Conservation (phyloP, 2,113 vertebrate species). For the Gymnobelideus leadbeateri region DNA sequence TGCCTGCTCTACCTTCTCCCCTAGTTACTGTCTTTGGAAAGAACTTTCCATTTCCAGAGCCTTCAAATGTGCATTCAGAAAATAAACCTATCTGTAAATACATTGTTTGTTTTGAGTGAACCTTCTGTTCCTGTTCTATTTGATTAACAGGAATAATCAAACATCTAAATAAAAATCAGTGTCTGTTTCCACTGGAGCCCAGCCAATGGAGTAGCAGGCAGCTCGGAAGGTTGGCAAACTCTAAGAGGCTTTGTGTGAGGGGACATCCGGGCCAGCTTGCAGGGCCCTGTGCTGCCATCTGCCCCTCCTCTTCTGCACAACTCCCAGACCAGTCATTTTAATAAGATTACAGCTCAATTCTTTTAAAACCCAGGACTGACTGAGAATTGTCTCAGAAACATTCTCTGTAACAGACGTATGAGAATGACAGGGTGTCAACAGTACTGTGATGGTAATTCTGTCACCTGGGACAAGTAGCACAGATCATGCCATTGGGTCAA, state of each 20-base stretch:
- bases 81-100: constrained; percentile 64
- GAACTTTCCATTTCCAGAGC: constrained; percentile 44
- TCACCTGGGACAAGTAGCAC: background rate
- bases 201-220: constrained; percentile 75
- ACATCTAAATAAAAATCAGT: constrained; percentile 83
- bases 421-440: background rate
- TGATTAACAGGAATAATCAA: constrained; percentile 82
- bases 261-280: constrained; percentile 61
- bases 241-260: constrained; percentile 57
- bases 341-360: constrained; percentile 62
- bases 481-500: background rate
- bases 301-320: constrained; percentile 50
- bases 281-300: constrained; percentile 63
- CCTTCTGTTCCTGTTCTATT: constrained; percentile 75
- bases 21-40: constrained; percentile 46
- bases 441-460: background rate
- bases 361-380: constrained; percentile 34
- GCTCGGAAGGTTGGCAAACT: constrained; percentile 80
- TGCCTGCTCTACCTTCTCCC: background rate
- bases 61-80: constrained; percentile 66
- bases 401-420: constrained; percentile 23
- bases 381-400: constrained; percentile 11
- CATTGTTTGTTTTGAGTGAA: constrained; percentile 75
- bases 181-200: constrained; percentile 76
- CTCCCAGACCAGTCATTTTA: constrained; percentile 63